Evolutionary conservation across 2,888 invertebrate genomes (phyloP).

Genomic region (Dasypogon diadema): DNA sequence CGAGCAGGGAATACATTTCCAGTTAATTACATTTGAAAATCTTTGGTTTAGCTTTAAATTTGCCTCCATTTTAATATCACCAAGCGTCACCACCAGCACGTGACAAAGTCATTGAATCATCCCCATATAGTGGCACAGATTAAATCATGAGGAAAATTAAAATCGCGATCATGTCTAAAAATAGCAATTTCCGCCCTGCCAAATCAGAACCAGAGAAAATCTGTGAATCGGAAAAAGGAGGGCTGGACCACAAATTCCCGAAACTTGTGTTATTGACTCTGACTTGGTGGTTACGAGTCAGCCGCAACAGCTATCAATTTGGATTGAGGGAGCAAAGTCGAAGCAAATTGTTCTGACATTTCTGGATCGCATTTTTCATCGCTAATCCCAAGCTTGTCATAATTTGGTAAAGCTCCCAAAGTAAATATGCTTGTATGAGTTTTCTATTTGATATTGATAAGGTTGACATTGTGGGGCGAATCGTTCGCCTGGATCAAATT

Average conservation of each 20-base stretch:
- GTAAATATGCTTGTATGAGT: conserved; percentile 41
- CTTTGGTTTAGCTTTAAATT: no score
- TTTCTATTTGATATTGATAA: conserved; percentile 43
- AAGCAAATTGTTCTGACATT: conserved; percentile 47
- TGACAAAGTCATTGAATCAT: conserved; percentile 23
- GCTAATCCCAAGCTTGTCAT: conserved; percentile 42
- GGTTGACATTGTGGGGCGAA: conserved; percentile 50
- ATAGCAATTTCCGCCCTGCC: conserved; percentile 49
- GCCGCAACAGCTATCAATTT: conserved; percentile 47
- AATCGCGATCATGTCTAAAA: conserved; percentile 53
- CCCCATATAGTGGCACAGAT: conserved; percentile 24
- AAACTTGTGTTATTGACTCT: conserved; percentile 37
- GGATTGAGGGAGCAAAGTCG: conserved; percentile 7
- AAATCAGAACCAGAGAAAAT: conserved; percentile 34
- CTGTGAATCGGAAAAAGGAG: conserved; percentile 39
- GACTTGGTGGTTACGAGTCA: conserved; percentile 28
- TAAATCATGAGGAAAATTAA: conserved; percentile 53
- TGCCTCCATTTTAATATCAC: no score
- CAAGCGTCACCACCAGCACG: background rate
- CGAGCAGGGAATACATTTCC: no score
- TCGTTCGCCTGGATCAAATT: conserved; percentile 51
- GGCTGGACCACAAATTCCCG: conserved; percentile 39
- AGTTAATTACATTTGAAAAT: no score
- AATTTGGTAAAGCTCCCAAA: conserved; percentile 37
- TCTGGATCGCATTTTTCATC: conserved; percentile 45